phyloP scores from a whole-genome alignment of 1,140 invertebrate species.

The Trissolcus basalis region DNA sequence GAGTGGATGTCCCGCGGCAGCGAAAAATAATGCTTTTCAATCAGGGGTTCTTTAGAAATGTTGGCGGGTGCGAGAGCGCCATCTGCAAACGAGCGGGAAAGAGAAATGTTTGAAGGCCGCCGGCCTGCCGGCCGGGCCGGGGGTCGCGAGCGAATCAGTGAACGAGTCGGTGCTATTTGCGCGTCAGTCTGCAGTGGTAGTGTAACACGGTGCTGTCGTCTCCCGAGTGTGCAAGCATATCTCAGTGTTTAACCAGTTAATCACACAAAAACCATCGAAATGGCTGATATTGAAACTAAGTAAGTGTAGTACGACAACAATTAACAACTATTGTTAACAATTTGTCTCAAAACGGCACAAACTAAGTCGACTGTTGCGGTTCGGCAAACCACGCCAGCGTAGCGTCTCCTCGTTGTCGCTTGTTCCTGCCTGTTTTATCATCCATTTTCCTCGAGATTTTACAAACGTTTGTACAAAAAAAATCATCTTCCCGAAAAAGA shows the following conservation, averaged over 20 bases:
- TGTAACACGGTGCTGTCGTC: constrained; percentile 64
- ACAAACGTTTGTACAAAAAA: neutral
- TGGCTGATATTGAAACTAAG: constrained; percentile 73
- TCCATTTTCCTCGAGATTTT: neutral
- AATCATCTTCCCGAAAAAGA: neutral
- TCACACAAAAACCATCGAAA: constrained; percentile 55
- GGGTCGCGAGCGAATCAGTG: constrained; percentile 67
- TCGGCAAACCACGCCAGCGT: constrained; percentile 44
- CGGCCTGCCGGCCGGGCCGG: constrained; percentile 70
- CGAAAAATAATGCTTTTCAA: constrained; percentile 20
- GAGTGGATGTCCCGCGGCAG: neutral
- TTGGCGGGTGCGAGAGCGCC: constrained; percentile 54
- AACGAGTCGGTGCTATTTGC: constrained; percentile 72
- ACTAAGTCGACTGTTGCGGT: neutral
- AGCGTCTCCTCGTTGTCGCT: constrained; percentile 25
- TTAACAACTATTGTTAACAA: neutral
- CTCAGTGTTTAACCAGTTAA: constrained; percentile 36
- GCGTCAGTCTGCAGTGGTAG: constrained; percentile 69
- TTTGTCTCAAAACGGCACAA: neutral
- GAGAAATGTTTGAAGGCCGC: constrained; percentile 74
- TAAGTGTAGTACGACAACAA: constrained; percentile 53
- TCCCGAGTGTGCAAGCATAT: constrained; percentile 30
- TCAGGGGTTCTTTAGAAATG: constrained; percentile 15
- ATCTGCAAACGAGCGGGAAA: constrained; percentile 74
- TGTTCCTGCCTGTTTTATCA: neutral